phyloP scores from a whole-genome alignment of 2,888 invertebrate genomes.

The Caenorhabditis sp. region DNA sequence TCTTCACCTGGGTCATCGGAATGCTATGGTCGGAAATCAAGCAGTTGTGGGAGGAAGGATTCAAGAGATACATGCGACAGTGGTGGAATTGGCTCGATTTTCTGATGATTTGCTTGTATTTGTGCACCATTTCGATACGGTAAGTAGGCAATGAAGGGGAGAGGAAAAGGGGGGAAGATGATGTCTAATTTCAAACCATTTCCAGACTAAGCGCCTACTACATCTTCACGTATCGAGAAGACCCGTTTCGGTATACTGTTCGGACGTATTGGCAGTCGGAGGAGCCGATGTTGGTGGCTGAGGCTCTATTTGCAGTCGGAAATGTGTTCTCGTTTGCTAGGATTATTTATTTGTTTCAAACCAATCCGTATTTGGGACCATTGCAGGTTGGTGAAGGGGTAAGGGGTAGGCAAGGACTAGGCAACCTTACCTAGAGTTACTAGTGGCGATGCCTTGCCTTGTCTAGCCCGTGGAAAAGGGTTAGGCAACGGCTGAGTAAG shows the following conservation, averaged over 20 bases:
- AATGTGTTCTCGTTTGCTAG: constrained; percentile 86
- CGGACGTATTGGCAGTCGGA: constrained; percentile 85
- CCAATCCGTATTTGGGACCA: constrained; percentile 86
- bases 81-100: constrained; percentile 87
- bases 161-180: no score
- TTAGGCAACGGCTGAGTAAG: no score
- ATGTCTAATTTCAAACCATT: no score
- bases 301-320: constrained; percentile 85
- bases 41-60: constrained; percentile 86
- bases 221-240: constrained; percentile 70
- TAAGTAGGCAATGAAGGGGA: no score
- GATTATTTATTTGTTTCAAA: constrained; percentile 86
- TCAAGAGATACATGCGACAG: constrained; percentile 85
- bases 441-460: no score
- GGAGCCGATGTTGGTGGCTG: constrained; percentile 86
- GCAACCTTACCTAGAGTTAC: no score
- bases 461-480: no score
- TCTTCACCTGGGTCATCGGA: constrained; percentile 85
- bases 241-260: constrained; percentile 70
- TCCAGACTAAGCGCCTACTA: constrained; percentile 71
- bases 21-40: constrained; percentile 86
- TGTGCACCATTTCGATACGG: constrained; percentile 85
- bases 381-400: no score
- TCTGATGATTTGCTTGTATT: constrained; percentile 86
- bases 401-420: no score